Conservation (phyloP, 1,140 invertebrate genomes). For the Protaetia brevitarsis region DNA sequence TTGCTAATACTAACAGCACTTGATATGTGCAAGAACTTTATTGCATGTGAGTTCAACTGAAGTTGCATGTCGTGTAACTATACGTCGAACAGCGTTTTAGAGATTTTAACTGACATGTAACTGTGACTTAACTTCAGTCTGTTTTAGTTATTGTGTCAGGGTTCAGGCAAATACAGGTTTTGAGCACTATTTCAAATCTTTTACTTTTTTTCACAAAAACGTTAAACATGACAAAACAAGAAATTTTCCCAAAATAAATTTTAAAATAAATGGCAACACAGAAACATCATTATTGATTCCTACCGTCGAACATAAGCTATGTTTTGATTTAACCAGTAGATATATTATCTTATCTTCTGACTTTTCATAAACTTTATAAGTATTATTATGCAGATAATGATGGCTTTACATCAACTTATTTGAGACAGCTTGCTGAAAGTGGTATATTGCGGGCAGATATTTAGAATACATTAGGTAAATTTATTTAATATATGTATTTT, state of each 20-base stretch:
- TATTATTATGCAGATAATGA: neutral
- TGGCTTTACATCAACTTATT: neutral
- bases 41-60: neutral
- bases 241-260: neutral
- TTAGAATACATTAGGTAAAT: neutral
- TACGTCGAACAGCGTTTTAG: neutral
- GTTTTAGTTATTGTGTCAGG: too few relatives aligned
- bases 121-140: neutral
- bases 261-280: neutral
- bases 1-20: too few relatives aligned
- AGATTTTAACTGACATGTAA: neutral
- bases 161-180: too few relatives aligned
- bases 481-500: neutral
- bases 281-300: neutral
- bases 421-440: neutral
- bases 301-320: neutral
- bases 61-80: neutral
- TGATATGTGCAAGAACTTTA: neutral
- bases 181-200: too few relatives aligned
- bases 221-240: too few relatives aligned
- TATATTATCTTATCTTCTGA: neutral
- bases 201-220: too few relatives aligned
- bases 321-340: neutral
- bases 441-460: neutral
- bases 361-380: neutral